Conservation (phyloP, 2,113 vertebrate species). For the Prunella fulvescens region DNA sequence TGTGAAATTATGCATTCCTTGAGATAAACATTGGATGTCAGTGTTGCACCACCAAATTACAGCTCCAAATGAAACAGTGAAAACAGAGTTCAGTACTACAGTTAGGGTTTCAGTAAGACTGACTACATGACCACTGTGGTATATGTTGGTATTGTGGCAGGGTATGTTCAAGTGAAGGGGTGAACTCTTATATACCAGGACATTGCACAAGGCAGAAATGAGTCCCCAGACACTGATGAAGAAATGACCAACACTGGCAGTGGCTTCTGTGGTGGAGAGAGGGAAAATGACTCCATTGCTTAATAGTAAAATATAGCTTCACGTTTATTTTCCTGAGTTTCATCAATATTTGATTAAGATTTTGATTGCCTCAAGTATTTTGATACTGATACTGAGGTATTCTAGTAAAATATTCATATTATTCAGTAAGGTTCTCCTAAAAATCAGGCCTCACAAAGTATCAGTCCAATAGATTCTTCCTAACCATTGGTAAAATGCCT, state of each 20-base stretch:
- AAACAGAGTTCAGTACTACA: background rate
- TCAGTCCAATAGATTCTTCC: background rate
- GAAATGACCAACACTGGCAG: background rate
- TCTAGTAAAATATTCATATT: background rate
- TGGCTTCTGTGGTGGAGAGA: background rate
- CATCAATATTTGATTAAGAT: background rate
- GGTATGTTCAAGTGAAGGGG: background rate
- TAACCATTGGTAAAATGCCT: background rate
- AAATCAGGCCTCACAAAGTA: background rate
- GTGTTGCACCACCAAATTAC: slow-evolving; percentile 52
- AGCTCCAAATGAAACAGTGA: background rate
- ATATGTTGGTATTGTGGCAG: background rate
- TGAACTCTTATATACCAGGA: background rate
- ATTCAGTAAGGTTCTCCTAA: background rate
- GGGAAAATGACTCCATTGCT: background rate
- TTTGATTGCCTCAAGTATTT: background rate
- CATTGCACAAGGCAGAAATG: background rate
- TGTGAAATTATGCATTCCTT: slow-evolving; percentile 23
- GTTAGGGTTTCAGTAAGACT: background rate
- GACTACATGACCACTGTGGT: background rate
- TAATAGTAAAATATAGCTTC: background rate
- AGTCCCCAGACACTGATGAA: background rate
- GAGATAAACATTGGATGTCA: slow-evolving; percentile 34
- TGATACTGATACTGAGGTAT: background rate
- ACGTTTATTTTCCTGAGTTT: background rate